Conservation (phyloP, 2,113 vertebrate species). For the Hippocampus guttulatus region DNA sequence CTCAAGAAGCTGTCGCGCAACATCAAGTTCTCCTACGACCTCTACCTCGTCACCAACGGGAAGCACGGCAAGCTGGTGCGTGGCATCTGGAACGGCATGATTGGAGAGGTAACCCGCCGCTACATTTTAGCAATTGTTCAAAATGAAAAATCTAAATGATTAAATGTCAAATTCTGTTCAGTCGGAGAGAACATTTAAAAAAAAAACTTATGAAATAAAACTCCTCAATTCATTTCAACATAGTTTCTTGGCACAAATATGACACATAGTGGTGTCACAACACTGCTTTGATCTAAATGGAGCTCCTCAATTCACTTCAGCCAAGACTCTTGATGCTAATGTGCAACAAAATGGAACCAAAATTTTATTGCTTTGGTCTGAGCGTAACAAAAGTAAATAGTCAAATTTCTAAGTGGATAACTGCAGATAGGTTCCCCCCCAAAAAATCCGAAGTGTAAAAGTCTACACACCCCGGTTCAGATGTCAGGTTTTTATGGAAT, state of each 20-base stretch:
- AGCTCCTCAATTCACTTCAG: not conserved
- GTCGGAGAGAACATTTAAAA: too few relatives aligned
- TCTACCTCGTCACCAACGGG: slow-evolving; percentile 97
- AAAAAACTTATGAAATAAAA: not conserved
- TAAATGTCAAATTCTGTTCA: too few relatives aligned
- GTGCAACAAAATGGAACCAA: not conserved
- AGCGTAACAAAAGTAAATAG: not conserved
- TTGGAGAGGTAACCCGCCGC: slow-evolving; percentile 83
- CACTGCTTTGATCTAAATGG: not conserved
- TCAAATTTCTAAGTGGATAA: too few relatives aligned
- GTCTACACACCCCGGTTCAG: not conserved
- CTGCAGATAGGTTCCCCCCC: too few relatives aligned
- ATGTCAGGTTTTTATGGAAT: not conserved
- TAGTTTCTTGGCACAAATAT: not conserved
- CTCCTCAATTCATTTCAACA: not conserved
- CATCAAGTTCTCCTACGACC: slow-evolving; percentile 95
- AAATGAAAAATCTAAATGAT: not conserved
- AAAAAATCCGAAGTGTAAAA: not conserved
- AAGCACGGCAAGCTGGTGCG: slow-evolving; percentile 94
- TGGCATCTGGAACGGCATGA: slow-evolving; percentile 98
- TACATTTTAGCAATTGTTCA: not conserved
- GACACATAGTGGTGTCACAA: not conserved
- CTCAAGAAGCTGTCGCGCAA: slow-evolving; percentile 91
- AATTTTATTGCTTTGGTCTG: not conserved
- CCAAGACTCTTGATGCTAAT: not conserved